A percentile compares a stretch with the other conserved stretches of the same genome.
phyloP scores from a whole-genome alignment of 2,113 vertebrate species.

The Addax nasomaculatus region DNA sequence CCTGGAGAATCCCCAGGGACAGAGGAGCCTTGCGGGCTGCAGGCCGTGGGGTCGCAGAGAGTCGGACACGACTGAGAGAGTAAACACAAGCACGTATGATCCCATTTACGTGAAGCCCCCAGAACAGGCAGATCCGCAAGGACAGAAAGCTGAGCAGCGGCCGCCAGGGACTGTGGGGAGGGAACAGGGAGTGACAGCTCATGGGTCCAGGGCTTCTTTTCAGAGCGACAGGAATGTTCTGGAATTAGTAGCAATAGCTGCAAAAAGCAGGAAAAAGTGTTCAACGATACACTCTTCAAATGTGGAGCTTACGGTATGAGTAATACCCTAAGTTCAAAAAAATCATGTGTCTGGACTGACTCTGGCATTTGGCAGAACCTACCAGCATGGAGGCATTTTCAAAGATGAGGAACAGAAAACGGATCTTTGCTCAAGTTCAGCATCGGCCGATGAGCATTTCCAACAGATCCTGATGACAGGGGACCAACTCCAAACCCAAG shows the following conservation, averaged over 20 bases:
- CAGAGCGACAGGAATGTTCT: neutral
- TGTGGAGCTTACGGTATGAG: no score
- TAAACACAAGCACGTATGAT: fast-evolving
- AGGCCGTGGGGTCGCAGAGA: neutral
- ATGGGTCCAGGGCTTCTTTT: fast-evolving
- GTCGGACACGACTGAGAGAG: neutral
- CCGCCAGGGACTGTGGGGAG: neutral
- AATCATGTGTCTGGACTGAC: neutral
- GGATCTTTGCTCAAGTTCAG: neutral
- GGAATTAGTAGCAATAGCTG: neutral
- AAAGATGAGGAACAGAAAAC: neutral
- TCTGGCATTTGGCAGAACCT: neutral
- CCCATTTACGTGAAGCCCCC: neutral
- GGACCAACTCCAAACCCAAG: neutral
- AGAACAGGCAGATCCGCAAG: neutral
- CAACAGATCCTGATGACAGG: neutral
- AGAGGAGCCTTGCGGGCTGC: neutral
- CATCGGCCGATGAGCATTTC: no score
- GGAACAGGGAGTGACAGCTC: fast-evolving
- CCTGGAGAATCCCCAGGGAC: neutral
- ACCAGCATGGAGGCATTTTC: neutral
- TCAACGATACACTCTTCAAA: no score
- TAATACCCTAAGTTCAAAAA: neutral
- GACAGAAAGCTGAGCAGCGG: fast-evolving
- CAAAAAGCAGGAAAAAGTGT: neutral